These are phyloP conservation scores for Drosophila ambigua DNA, from an alignment of 1,140 invertebrate species.

Conservation along the genomic window DNA sequence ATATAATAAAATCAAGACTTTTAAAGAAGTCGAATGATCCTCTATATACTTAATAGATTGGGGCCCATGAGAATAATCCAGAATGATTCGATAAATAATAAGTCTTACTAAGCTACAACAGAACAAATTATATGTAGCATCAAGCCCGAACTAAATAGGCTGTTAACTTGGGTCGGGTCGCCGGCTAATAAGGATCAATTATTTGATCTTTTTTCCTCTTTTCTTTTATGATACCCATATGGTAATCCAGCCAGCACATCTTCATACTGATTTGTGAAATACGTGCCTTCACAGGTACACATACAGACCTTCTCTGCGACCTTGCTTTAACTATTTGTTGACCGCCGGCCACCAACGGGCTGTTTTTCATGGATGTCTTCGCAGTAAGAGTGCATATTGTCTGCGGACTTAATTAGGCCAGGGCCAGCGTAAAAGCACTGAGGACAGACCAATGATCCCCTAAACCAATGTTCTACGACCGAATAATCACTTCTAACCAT, in stretches of 20 bases:
- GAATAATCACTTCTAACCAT: not conserved
- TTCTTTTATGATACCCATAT: slow-evolving; percentile 35
- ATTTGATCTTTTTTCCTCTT: not conserved
- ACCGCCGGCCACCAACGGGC: slow-evolving; percentile 27
- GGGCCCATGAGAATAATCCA: too few species aligned
- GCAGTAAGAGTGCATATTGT: slow-evolving; percentile 37
- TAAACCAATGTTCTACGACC: slow-evolving; percentile 34
- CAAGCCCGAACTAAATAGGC: too few species aligned
- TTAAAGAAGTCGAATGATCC: too few species aligned
- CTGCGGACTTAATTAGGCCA: slow-evolving; percentile 58
- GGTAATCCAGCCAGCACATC: slow-evolving; percentile 10
- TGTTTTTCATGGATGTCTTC: slow-evolving; percentile 36
- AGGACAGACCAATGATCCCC: slow-evolving; percentile 37
- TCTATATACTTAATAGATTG: too few species aligned
- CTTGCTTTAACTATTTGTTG: slow-evolving; percentile 63
- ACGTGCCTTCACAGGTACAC: slow-evolving; percentile 5
- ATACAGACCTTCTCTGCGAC: slow-evolving; percentile 14
- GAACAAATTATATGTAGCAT: too few species aligned
- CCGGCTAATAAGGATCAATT: slow-evolving; percentile 14
- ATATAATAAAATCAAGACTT: too few species aligned
- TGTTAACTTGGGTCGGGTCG: too few species aligned
- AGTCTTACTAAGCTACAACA: too few species aligned
- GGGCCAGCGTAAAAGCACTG: slow-evolving; percentile 47
- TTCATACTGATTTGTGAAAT: slow-evolving; percentile 14
- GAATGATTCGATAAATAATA: too few species aligned